Base-by-base conservation (phyloP, 2,888 invertebrate genomes). In the Acrobasis suavella region DNA sequence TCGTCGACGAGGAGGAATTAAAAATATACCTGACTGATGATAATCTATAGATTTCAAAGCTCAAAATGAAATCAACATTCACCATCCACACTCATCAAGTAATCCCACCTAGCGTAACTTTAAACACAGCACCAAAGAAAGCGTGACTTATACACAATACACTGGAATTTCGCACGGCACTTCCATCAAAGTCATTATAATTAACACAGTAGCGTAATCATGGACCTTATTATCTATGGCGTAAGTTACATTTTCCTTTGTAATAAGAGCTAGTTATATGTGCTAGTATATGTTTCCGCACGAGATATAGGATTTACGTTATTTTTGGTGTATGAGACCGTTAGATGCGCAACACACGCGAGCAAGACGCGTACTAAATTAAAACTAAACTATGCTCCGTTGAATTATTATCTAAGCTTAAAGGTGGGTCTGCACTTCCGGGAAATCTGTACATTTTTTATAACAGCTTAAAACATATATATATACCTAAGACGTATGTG, bases 141-240 rank as follows among this genome's bases (percentile, higher is more conserved):
- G 72, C 69, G 72, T 72, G 67, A 74, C 73, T 75, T 56, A 42
- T 15, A 75, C 76, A 75, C 75, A 75, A 69, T 73, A 69, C 75
- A 76, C 74, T 85, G 85, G 81, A 86, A 87, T 87, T 88, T 87
- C 84, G 80, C 87, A 86, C 83, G 81, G 76, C 85, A 85, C 83
- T 78, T 80, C 78, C 76, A 85, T 87, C 83, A 86, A n/a, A n/a
- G 86, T 88, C 86, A 84, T 81, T 79, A 85, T 50, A 38, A 59
- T 82, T 79, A 74, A 80, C 76, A 84, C 85, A 85, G 10, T 10
- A 50, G 50, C 14, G 50, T 59, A 62, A 67, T 51, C 52, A 59
- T 72, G 62, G 60, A 68, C 75, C 70, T 66, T 82, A 78, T 67
- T 32, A 38, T n/a, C 66, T 16, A 61, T 14, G 67, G 0, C 60